phyloP scores from a whole-genome alignment of 30 jellyfish, hydroid and myxozoan species.

The Aurelia sp. region DNA sequence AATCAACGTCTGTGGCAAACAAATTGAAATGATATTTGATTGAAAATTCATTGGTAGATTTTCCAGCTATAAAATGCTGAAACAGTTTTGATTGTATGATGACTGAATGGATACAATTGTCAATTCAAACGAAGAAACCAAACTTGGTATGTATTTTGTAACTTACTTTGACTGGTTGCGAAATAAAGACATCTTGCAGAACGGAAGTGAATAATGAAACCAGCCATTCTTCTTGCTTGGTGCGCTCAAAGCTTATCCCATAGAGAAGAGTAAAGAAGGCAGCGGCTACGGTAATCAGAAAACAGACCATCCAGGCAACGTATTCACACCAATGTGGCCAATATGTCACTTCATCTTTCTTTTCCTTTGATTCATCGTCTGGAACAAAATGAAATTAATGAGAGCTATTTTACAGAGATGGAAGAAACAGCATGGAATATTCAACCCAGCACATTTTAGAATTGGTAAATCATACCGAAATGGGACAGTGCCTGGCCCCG shows the following conservation, averaged over 20 bases:
- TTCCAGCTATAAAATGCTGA: too few relatives aligned
- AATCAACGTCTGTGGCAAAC: too few relatives aligned
- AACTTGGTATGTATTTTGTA: background rate
- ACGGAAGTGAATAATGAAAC: conserved; percentile 80
- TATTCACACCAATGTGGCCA: conserved; percentile 74
- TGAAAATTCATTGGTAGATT: too few relatives aligned
- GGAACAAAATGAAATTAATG: background rate
- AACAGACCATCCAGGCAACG: conserved; percentile 78
- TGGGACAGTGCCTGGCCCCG: too few relatives aligned
- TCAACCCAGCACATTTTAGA: too few relatives aligned
- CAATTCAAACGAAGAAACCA: too few relatives aligned
- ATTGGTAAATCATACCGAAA: too few relatives aligned
- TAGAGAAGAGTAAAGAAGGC: conserved; percentile 87
- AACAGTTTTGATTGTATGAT: too few relatives aligned
- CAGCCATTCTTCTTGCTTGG: conserved; percentile 81
- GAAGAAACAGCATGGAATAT: background rate
- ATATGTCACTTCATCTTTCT: background rate
- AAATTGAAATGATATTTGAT: too few relatives aligned
- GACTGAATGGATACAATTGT: too few relatives aligned
- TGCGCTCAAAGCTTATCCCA: conserved; percentile 85
- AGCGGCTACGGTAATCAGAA: conserved; percentile 33
- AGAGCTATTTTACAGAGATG: background rate
- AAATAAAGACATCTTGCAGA: conserved; percentile 71
- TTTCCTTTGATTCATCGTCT: background rate
- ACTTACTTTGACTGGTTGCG: conserved; percentile 85